Conservation (phyloP, 35 echinoderm and acorn worm species). For the Heliocidaris erythrogramma region DNA sequence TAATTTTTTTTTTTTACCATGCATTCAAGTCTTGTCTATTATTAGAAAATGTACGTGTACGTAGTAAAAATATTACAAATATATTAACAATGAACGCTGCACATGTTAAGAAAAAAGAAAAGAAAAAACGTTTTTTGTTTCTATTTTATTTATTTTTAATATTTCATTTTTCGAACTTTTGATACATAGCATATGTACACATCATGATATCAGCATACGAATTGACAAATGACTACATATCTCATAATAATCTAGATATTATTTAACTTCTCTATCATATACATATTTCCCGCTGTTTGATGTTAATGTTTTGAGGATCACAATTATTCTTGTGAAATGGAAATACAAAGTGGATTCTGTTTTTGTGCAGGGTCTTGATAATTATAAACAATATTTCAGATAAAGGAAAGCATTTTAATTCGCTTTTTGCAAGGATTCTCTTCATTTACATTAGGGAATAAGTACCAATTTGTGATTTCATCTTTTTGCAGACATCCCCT, state of each 20-base stretch:
- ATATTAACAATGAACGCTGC: no score
- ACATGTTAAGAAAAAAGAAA: neutral
- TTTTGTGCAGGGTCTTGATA: neutral
- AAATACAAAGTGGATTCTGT: neutral
- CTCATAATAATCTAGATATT: neutral
- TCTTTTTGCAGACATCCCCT: no score
- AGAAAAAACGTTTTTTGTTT: neutral
- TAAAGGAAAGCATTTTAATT: neutral
- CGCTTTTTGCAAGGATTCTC: neutral
- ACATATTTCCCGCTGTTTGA: neutral
- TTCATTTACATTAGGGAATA: no score
- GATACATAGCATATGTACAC: constrained; percentile 42
- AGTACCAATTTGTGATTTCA: no score
- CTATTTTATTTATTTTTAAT: constrained; percentile 23
- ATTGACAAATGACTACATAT: neutral
- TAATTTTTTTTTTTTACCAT: no score
- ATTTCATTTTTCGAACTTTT: constrained; percentile 2
- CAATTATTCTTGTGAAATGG: no score
- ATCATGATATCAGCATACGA: neutral
- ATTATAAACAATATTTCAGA: neutral
- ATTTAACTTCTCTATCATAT: neutral
- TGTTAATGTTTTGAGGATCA: neutral
- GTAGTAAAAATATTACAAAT: no score
- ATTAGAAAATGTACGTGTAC: no score
- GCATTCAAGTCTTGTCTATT: no score